These are phyloP conservation scores for Brachystomella parvula DNA, from an alignment of 1,140 invertebrate species.

Conservation along the genomic window DNA sequence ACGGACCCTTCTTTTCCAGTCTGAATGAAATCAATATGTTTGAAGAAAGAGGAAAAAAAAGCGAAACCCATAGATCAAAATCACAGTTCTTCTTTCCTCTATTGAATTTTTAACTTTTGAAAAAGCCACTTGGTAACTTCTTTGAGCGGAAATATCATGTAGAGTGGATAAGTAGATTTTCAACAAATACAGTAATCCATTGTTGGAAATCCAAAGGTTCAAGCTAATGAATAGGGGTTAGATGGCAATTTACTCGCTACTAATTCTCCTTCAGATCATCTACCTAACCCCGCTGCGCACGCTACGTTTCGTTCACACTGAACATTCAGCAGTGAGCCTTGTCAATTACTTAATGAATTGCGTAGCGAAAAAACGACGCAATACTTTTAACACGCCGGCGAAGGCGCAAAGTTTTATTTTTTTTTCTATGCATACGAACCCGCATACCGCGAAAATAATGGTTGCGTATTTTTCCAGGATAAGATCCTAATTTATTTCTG, in stretches of 20 bases:
- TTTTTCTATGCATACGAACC: too few relatives aligned
- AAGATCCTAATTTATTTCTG: too few relatives aligned
- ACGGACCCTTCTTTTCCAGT: neutral
- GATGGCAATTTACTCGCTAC: neutral
- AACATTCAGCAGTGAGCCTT: too few relatives aligned
- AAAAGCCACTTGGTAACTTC: neutral
- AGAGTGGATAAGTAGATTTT: neutral
- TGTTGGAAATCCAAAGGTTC: neutral
- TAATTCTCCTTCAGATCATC: neutral
- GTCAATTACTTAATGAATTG: too few relatives aligned
- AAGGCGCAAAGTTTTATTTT: too few relatives aligned
- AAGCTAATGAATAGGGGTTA: neutral
- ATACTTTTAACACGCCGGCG: too few relatives aligned
- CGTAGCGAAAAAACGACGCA: too few relatives aligned
- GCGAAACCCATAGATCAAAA: neutral
- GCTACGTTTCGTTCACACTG: too few relatives aligned
- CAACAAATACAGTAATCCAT: neutral
- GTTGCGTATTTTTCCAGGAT: too few relatives aligned
- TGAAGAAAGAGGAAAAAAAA: too few relatives aligned
- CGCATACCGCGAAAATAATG: too few relatives aligned
- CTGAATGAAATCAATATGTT: neutral
- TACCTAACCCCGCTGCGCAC: neutral
- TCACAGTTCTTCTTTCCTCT: neutral
- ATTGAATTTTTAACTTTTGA: neutral
- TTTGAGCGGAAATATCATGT: neutral